Evolutionary conservation across 2,888 invertebrate species (phyloP).

Genomic region (Sicus ferrugineus): DNA sequence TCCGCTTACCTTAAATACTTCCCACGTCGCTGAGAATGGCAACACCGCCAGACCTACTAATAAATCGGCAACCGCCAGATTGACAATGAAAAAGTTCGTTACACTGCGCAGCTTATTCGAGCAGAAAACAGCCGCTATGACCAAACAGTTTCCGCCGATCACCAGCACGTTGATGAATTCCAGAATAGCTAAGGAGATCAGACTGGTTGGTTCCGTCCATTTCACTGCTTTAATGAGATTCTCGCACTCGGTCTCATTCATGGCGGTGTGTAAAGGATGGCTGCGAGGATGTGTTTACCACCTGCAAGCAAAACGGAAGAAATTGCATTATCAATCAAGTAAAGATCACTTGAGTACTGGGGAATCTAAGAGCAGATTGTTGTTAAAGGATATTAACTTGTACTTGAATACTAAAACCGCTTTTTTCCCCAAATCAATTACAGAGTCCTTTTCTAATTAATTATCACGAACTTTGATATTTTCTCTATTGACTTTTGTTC

Average conservation of each 20-base stretch:
- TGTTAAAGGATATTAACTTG: too few species aligned
- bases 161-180: constrained; percentile 88
- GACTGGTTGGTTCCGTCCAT: constrained; percentile 82
- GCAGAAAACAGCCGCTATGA: constrained; percentile 90
- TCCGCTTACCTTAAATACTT: constrained; percentile 81
- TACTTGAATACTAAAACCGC: too few species aligned
- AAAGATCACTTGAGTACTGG: too few species aligned
- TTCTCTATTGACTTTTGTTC: too few species aligned
- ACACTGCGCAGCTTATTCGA: constrained; percentile 92
- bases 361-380: too few species aligned
- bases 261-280: constrained; percentile 67
- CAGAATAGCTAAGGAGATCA: constrained; percentile 79
- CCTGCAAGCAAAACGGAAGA: constrained; percentile 52
- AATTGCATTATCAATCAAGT: too few species aligned
- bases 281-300: constrained; percentile 59
- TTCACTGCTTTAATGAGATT: constrained; percentile 80
- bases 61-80: constrained; percentile 94
- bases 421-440: too few species aligned
- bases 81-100: constrained; percentile 96
- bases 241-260: constrained; percentile 84
- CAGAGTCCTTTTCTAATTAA: too few species aligned
- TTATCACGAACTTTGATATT: too few species aligned
- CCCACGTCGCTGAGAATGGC: constrained; percentile 95
- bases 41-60: constrained; percentile 94
- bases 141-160: constrained; percentile 88